Evolutionary conservation across 2,888 invertebrate genomes (phyloP), one percentile per base, ranked within the genome.

Genomic region (Agrotis clavis): DNA sequence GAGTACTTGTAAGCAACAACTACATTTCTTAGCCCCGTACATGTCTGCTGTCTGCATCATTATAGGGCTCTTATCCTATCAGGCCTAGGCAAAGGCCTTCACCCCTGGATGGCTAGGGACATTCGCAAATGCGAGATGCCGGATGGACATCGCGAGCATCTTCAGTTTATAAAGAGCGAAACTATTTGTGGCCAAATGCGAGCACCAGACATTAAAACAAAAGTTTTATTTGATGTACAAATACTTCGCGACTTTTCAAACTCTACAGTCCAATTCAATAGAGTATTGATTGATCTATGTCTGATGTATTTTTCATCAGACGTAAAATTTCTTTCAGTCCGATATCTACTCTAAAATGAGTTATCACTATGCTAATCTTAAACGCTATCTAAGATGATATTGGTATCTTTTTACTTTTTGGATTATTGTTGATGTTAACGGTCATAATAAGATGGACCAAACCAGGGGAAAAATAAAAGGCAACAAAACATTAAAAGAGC

Each of bases 91-190:
- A 25, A 66, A 51, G n/a, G 57, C 0, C 13, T 62, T 59, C 13
- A 48, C 67, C 81, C 77, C 72, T 77, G 72, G 72, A 18, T 61
- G 57, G 67, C 76, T 71, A 30, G n/a, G 30, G 18, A 59, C 48
- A 50, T 13, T 71, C 61, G 67, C 67, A 64, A 51, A 48, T 63
- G 47, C 53, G 59, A n/a, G 35, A 48, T 19, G 14, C 14, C 1
- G 6, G 35, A 1, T 3, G 18, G 14, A 16, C 21, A 1, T 11
- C 56, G 25, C 14, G 13, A 57, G 45, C 18, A 3, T 4, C 7
- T 18, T 48, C 63, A 13, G 9, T 56, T 50, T 6, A 18, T n/a
- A 45, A 57, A 54, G 0, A 25, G 0, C 14, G 9, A 13, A 71
- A 50, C 5, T 18, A 16, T 30, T 21, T 48, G 11, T 41, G 4